These are phyloP conservation scores for Hipparchia sbordonii DNA, from an alignment of 2,888 invertebrate species.

Conservation along the genomic window DNA sequence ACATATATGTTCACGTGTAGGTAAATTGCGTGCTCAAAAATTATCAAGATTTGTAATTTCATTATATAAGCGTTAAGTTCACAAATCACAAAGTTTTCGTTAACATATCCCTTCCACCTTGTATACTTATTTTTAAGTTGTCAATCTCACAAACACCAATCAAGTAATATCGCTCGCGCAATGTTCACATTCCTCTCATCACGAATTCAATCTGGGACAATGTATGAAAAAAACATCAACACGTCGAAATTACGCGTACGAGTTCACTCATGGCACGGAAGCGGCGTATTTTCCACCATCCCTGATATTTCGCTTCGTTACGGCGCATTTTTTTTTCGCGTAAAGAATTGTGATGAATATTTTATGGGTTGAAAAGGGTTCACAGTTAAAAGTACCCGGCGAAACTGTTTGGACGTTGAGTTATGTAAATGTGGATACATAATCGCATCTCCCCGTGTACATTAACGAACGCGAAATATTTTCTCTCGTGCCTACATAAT, in stretches of 20 bases:
- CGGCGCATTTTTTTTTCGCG: conserved; percentile 28
- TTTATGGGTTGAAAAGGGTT: conserved; percentile 39
- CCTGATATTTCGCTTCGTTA: conserved; percentile 31
- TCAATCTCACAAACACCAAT: background rate
- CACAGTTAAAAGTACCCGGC: conserved; percentile 34
- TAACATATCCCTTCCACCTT: too few relatives aligned
- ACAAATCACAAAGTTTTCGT: too few relatives aligned
- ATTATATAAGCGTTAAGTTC: too few relatives aligned
- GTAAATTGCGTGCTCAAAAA: too few relatives aligned
- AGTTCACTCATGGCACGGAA: conserved; percentile 9
- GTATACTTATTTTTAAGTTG: too few relatives aligned
- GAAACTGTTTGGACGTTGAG: conserved; percentile 33
- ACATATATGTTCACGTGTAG: too few relatives aligned
- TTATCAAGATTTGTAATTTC: too few relatives aligned
- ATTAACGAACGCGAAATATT: conserved; percentile 19
- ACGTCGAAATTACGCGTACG: conserved; percentile 19
- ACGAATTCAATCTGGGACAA: conserved; percentile 22
- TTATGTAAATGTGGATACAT: conserved; percentile 34
- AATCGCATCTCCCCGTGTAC: conserved; percentile 29
- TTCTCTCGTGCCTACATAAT: background rate
- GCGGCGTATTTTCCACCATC: conserved; percentile 24
- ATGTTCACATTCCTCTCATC: conserved; percentile 6
- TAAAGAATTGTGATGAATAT: conserved; percentile 42
- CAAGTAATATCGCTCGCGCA: background rate
- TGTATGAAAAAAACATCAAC: conserved; percentile 20